Base-by-base conservation (phyloP, 2,888 invertebrate species). In the Lasius platythorax region DNA sequence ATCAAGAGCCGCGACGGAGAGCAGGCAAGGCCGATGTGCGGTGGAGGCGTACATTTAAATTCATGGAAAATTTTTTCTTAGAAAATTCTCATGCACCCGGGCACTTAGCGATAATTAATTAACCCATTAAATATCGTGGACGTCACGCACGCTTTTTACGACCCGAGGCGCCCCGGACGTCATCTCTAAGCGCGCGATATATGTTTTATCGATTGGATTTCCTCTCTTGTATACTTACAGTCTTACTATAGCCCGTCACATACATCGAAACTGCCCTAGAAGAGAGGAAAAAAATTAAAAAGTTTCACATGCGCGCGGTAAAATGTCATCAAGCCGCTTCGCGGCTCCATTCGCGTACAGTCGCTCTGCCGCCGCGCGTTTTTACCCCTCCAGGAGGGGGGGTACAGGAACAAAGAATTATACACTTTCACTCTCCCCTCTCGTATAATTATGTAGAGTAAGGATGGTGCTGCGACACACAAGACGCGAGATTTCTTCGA, bases 91-190 rank as follows among this genome's bases (percentile, higher is more conserved):
- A 73, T 72, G 73, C 72, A 72, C 79, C 33, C 64, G 70, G 72
- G 79, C 73, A 81, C 79, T 81, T 72, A 81, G 79, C 72, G 79
- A 81, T 81, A 81, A 81, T 81, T 81, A 81, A 81, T 81, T 81
- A 81, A 81, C 79, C 73, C 79, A 81, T 81, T 81, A 81, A 81
- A 81, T 81, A 81, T 72, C 73, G 46, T 73, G 46, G 61, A 72
- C 79, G 79, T 81, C 73, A 81, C 79, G 79, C 79, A 81, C 61
- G 61, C 79, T 81, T 81, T 81, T 81, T 81, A 81, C 79, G 79
- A 81, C 73, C 79, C 28, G 73, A 81, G 73, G 61, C 72, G 46
- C 79, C 37, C 73, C 73, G 79, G 79, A 79, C 79, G 79, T 81
- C 73, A 81, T 81, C 79, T 72, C 73, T 81, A 46, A 81, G 73